Conservation (phyloP, 2,113 vertebrate species). For the Rhinogobius similis region DNA sequence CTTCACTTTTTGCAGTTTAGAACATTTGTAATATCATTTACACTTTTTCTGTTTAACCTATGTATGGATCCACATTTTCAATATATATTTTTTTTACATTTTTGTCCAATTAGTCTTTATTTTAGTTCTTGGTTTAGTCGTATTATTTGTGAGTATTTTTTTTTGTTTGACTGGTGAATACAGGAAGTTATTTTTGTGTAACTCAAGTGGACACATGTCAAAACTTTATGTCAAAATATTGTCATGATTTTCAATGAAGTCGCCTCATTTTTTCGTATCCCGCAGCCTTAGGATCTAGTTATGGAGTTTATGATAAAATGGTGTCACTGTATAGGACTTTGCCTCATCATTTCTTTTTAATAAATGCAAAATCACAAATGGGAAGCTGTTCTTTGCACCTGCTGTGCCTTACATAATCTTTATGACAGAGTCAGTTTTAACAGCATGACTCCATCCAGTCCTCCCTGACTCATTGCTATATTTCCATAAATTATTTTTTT, state of each 20-base stretch:
- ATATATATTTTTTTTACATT: no score
- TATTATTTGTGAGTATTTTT: background rate
- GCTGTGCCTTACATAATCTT: background rate
- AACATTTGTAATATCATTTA: no score
- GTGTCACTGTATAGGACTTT: background rate
- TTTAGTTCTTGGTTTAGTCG: background rate
- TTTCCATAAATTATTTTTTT: slow-evolving; percentile 36
- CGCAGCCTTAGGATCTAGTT: background rate
- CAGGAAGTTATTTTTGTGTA: background rate
- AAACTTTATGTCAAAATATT: background rate
- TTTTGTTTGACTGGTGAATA: background rate
- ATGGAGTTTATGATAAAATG: background rate
- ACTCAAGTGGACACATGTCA: background rate
- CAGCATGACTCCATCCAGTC: slow-evolving; percentile 23
- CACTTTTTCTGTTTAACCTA: no score
- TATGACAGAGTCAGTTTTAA: slow-evolving; percentile 23
- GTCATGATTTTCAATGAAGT: background rate
- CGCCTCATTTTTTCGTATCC: background rate
- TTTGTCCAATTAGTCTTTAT: no score
- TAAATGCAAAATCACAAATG: background rate
- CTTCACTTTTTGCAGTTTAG: no score
- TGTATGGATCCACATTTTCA: no score
- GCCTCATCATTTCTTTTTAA: background rate
- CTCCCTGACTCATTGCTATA: slow-evolving; percentile 17
- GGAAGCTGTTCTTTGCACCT: background rate